Base-by-base conservation (phyloP, 1,140 invertebrate species). In the Wiebesia pumilae region DNA sequence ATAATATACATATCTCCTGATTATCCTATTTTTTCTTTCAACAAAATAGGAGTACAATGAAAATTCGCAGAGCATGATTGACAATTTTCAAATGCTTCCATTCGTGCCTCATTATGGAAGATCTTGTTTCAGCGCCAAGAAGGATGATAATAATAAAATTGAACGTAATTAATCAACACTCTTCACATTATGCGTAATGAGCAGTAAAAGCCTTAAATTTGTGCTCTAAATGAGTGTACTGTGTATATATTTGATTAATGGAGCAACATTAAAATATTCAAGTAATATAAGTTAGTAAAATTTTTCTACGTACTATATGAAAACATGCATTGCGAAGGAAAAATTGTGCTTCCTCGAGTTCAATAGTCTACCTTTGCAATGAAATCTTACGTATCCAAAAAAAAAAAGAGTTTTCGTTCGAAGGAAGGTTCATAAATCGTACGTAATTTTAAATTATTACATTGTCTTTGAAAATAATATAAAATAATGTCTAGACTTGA, bases 81-180 rank as follows among this genome's bases (percentile, higher is more conserved):
- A n/a, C 43, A 75, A 78, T 54, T 54, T 78, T 78, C 2, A 9
- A 4, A 65, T 35, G 65, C 35, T 33, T 71, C 40, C 71, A 16
- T 67, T 82, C n/a, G 40, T 33, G 80, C 62, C 47, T 33, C 77
- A 24, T 78, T 54, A 78, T 21, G 30, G 27, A 16, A 54, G 19
- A 14, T 33, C 77, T 54, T 79, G 47, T 21, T 75, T 54, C 35
- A 81, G 81, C 33, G 47, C 69, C 47, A 27, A 51, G 35, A 40
- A 84, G 73, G 73, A 84, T 67, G 58, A 79, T 58, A 16, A 43
- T 62, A 84, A 79, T 84, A 84, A 79, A 84, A 54, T 30, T 40
- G 73, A 65, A 67, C 35, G n/a, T n/a, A 40, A 24, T 65, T 47
- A 79, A 84, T 75, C 33, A 54, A 65, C 19, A 35, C 27, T 62